Base-by-base conservation (phyloP, 2,797 vertebrate genomes). In the Monodelphis domestica region DNA sequence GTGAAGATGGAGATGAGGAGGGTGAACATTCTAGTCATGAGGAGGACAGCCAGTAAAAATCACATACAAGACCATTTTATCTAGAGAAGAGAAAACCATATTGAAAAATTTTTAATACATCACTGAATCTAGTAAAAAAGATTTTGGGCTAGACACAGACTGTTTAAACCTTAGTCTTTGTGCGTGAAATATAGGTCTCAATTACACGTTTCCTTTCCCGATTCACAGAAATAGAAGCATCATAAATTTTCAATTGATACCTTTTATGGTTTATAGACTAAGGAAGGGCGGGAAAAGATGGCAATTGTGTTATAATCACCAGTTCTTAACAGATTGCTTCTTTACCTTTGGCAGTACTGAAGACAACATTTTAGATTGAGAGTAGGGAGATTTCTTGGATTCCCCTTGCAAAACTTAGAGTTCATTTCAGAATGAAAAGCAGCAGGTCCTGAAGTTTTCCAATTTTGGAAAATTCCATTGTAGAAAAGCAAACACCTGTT, bases 351-450 rank as follows among this genome's bases (percentile, higher is more conserved):
- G 59, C 88, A 54, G 28, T 53, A 33, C 30, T 33, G 54, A 33
- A 12, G 12, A 50, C 28, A 45, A 88, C 84, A 54, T 38, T 53
- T n/a, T 54, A 84, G n/a, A n/a, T 38, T 88, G 9, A 30, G 15
- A 89, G 21, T 12, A 38, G 54, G 59, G 70, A 91, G 53, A 38
- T 45, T 1, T 51, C n/a, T 21, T 53, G 12, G 70, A 14, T 89
- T 1, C n/a, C 5, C 63, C 70, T 11, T 88, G 91, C 91, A 90
- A 63, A 91, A 78, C 50, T 57, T 70, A 70, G n/a, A n/a, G 70
- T 70, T 38, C 63, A 70, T 78, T 78, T 78, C 21, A n/a, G 70
- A 90, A 93, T 78, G 63, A 94, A 91, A 89, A 92, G 53, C 84
- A n/a, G 6, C 9, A 38, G 17, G 78, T 78, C 24, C 17, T 38